Conservation (phyloP, 1,140 invertebrate genomes). For the Diploscapter pachys region DNA sequence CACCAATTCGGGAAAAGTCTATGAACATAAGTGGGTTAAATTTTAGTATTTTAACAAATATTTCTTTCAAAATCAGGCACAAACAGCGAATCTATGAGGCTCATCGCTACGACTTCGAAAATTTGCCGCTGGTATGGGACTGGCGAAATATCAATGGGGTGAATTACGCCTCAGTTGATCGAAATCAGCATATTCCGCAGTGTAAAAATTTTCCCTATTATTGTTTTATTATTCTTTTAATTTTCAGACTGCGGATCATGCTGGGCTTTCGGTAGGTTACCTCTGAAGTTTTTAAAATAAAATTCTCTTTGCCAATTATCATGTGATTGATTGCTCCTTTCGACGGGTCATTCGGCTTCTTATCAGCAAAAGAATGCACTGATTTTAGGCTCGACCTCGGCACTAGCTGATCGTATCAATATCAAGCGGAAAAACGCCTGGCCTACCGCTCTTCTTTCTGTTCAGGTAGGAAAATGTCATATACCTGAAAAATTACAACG, state of each 20-base stretch:
- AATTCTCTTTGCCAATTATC: slow-evolving; percentile 21
- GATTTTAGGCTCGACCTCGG: slow-evolving; percentile 47
- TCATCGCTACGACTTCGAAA: slow-evolving; percentile 37
- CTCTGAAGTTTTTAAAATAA: no score
- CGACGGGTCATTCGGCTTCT: not conserved
- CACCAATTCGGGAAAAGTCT: slow-evolving; percentile 36
- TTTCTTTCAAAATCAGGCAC: slow-evolving; percentile 21
- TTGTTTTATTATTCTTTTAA: slow-evolving; percentile 16
- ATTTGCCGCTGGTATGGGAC: slow-evolving; percentile 61
- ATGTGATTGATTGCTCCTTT: not conserved
- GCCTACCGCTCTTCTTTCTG: slow-evolving; percentile 62
- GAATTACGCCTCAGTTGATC: slow-evolving; percentile 62
- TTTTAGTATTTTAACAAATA: not conserved
- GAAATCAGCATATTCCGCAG: slow-evolving; percentile 60
- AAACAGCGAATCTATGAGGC: slow-evolving; percentile 37
- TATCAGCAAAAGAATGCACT: slow-evolving; percentile 6
- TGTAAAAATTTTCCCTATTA: slow-evolving; percentile 33
- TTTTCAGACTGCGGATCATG: slow-evolving; percentile 64
- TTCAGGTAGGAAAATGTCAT: slow-evolving; percentile 61
- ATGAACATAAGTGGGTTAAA: slow-evolving; percentile 32
- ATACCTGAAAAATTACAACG: slow-evolving; percentile 38
- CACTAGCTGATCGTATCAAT: slow-evolving; percentile 64
- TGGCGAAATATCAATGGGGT: slow-evolving; percentile 63
- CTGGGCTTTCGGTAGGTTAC: slow-evolving; percentile 63
- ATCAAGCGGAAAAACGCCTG: slow-evolving; percentile 62